A percentile compares a stretch with the other conserved stretches of the same genome.
Conservation (phyloP, 2,113 vertebrate species). For the Tringa solitaria region DNA sequence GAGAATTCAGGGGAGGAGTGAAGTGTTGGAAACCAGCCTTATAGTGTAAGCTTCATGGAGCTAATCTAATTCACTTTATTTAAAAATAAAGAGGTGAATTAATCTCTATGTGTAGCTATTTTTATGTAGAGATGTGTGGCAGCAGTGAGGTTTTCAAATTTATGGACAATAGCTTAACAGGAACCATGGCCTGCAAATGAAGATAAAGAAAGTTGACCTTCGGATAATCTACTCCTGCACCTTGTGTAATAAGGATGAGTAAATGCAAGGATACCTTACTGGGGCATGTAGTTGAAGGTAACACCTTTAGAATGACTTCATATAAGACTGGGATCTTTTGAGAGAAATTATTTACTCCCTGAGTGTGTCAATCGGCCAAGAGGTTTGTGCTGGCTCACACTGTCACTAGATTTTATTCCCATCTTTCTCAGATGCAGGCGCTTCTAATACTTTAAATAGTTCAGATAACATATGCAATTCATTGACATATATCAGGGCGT, state of each 20-base stretch:
- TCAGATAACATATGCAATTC: neutral
- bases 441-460: neutral
- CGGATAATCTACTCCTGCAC: neutral
- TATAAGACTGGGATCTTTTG: neutral
- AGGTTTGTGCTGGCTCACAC: neutral
- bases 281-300: neutral
- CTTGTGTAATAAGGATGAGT: neutral
- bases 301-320: neutral
- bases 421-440: neutral
- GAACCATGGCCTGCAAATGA: neutral
- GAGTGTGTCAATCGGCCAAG: accelerated
- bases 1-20: neutral
- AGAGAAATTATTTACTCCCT: neutral
- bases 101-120: neutral
- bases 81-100: neutral
- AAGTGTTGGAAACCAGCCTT: neutral
- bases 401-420: neutral
- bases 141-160: neutral
- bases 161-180: neutral
- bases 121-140: neutral
- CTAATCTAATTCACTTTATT: neutral
- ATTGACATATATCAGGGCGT: neutral
- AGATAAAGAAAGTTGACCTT: neutral
- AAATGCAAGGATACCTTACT: neutral
- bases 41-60: neutral